A percentile compares a stretch with the other conserved stretches of the same genome.
phyloP scores from a whole-genome alignment of 2,888 invertebrate species.

The Amiota mariae region DNA sequence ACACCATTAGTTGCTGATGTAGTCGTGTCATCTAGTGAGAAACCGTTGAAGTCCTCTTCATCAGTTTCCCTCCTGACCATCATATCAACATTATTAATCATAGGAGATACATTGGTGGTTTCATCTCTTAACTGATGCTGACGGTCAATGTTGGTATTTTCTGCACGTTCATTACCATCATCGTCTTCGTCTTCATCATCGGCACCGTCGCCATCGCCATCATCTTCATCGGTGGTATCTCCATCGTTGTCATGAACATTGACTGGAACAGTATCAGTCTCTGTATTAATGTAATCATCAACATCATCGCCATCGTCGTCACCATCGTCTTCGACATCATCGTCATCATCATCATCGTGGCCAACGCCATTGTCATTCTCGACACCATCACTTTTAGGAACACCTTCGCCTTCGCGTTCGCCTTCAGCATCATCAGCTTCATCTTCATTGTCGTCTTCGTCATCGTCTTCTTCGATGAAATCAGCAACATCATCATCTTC shows the following conservation, averaged over 20 bases:
- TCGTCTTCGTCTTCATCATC: slow-evolving; percentile 51
- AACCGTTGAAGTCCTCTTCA: neutral
- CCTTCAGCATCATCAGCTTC: slow-evolving; percentile 50
- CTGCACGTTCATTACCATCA: slow-evolving; percentile 55
- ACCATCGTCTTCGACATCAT: slow-evolving; percentile 47
- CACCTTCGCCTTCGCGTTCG: too few relatives aligned
- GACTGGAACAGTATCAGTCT: slow-evolving; percentile 32
- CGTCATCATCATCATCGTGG: slow-evolving; percentile 40
- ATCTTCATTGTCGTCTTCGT: slow-evolving; percentile 52
- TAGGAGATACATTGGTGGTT: neutral
- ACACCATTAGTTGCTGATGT: neutral
- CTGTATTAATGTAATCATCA: slow-evolving; percentile 42
- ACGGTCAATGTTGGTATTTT: slow-evolving; percentile 37
- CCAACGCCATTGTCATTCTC: slow-evolving; percentile 36
- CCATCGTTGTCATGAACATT: slow-evolving; percentile 50
- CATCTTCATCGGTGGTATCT: slow-evolving; percentile 45
- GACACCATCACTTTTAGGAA: slow-evolving; percentile 46
- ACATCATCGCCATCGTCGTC: slow-evolving; percentile 50
- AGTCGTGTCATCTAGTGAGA: neutral
- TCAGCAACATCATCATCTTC: slow-evolving; percentile 40
- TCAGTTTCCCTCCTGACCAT: neutral
- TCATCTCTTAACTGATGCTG: neutral
- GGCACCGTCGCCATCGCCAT: slow-evolving; percentile 48
- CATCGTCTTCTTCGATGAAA: slow-evolving; percentile 39
- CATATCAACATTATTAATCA: neutral